Evolutionary conservation across 2,797 vertebrate species (phyloP), one percentile per base, ranked within the genome.

Genomic region (Atherinosoma microstoma): DNA sequence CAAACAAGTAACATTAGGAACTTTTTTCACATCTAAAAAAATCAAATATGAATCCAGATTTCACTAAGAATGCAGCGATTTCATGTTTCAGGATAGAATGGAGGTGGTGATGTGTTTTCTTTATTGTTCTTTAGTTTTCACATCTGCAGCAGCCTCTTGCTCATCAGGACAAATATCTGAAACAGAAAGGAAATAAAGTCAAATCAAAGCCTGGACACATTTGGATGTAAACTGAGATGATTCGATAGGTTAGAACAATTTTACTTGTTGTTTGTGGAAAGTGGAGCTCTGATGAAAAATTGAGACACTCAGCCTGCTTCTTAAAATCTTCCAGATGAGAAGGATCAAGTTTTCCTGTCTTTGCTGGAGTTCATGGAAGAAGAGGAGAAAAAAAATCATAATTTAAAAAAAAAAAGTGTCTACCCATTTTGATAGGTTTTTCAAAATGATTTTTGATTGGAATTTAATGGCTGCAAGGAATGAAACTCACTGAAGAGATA

Each of bases 401-500:
- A 12, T 27, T 57, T 7, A 3, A 58, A 32, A 6, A 57, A 20
- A 32, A 6, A 57, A 20, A 6, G 1, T 16, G 8, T 18, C n/a
- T 8, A 49, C 29, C 9, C 8, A 12, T n/a, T 16, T 0, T 42
- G 16, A 9, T 11, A 20, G 4, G 2, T 34, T 47, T 20, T 24
- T 68, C 6, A 27, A n/a, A n/a, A n/a, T 16, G 20, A 6, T 24
- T 24, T 12, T 53, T 53, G 3, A 24, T 3, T 24, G 2, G 16
- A 34, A 54, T 16, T 36, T 35, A 29, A 63, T 4, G 1, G 61
- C n/a, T 58, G 29, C 13, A 24, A 29, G 27, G 16, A 62, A 3
- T 40, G 18, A 12, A 13, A 84, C 86, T 86, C 61, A 92, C 86
- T 86, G 40, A 83, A 85, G 27, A 91, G 13, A 49, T 36, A 65